phyloP scores from a whole-genome alignment of 2,113 vertebrate species.

The Psilopogon haemacephalus region DNA sequence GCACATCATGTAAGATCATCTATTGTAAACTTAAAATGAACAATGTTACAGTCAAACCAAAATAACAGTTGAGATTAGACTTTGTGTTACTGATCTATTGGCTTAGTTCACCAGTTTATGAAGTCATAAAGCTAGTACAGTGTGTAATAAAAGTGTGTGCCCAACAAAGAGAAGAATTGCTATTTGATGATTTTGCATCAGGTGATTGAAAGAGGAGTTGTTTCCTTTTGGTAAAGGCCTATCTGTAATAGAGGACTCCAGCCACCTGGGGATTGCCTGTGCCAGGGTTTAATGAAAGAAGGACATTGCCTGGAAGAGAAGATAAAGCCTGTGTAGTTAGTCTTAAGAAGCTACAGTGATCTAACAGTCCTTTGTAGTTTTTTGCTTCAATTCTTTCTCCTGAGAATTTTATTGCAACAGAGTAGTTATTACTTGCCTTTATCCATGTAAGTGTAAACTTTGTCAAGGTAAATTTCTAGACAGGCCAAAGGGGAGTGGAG shows the following conservation, averaged over 20 bases:
- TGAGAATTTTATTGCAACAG: background rate
- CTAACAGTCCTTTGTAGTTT: background rate
- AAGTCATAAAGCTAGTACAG: conserved; percentile 13
- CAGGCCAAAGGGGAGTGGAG: background rate
- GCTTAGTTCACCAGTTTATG: background rate
- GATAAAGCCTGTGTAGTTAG: background rate
- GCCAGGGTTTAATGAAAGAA: background rate
- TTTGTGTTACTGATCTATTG: background rate
- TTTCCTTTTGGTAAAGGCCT: background rate
- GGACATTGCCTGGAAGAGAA: background rate
- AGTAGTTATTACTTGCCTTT: background rate
- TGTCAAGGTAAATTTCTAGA: background rate
- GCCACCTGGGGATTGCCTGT: background rate
- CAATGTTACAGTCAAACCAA: background rate
- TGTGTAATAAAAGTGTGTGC: background rate
- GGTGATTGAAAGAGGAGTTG: background rate
- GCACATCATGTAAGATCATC: background rate
- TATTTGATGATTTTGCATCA: background rate
- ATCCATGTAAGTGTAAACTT: background rate
- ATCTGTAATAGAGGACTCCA: background rate
- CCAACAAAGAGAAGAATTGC: background rate
- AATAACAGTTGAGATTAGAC: conserved; percentile 20
- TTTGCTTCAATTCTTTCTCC: background rate
- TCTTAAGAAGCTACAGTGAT: background rate
- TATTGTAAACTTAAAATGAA: background rate